phyloP scores from a whole-genome alignment of 2,888 invertebrate species.

The Drosophila affinis region DNA sequence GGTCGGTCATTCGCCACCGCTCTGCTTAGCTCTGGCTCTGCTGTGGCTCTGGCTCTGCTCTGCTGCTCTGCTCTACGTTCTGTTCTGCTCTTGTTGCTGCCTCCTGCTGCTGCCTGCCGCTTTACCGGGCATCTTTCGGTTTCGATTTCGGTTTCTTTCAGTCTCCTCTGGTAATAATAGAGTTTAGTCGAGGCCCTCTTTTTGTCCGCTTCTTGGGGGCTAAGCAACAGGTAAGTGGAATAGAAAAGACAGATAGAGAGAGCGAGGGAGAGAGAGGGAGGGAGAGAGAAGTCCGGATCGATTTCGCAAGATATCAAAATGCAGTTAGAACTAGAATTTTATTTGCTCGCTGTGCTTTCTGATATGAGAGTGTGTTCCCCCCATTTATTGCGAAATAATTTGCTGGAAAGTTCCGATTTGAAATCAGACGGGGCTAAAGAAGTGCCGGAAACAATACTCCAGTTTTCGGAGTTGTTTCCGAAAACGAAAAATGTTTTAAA shows the following conservation, averaged over 20 bases:
- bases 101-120: slow-evolving; percentile 23
- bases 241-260: not conserved
- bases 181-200: slow-evolving; percentile 44
- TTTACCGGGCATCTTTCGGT: slow-evolving; percentile 30
- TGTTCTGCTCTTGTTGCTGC: slow-evolving; percentile 11
- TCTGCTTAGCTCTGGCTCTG: slow-evolving; percentile 21
- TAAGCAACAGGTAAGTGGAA: slow-evolving; percentile 31
- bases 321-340: slow-evolving; percentile 23
- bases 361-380: not conserved
- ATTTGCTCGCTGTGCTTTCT: not conserved
- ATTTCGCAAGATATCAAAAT: slow-evolving; percentile 19
- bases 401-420: not conserved
- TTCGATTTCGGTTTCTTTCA: slow-evolving; percentile 45
- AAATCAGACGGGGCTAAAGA: not conserved
- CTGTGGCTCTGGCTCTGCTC: not conserved
- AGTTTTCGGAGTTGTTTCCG: no score
- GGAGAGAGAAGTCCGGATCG: not conserved
- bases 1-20: slow-evolving; percentile 38
- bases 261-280: no score
- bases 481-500: not conserved
- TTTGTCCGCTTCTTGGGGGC: not conserved
- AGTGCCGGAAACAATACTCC: not conserved
- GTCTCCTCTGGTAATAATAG: slow-evolving; percentile 51
- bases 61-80: no score
- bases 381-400: not conserved